These are phyloP conservation scores for Sipha flava DNA, from an alignment of 1,140 invertebrate species.

Conservation along the genomic window DNA sequence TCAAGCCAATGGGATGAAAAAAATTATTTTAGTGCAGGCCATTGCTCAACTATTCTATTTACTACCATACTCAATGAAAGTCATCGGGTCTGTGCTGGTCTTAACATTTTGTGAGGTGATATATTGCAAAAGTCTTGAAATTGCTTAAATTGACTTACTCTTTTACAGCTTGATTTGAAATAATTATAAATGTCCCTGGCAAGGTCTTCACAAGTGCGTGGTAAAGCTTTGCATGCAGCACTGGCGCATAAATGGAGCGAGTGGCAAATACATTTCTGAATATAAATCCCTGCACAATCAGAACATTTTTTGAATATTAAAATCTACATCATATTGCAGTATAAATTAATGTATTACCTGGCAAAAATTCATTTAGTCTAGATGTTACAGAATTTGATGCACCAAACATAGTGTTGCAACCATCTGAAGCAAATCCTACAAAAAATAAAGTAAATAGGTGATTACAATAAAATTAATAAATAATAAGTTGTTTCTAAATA, in stretches of 20 bases:
- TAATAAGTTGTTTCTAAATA: background rate
- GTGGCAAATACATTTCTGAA: constrained; percentile 37
- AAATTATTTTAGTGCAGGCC: background rate
- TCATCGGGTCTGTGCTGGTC: background rate
- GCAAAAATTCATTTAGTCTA: constrained; percentile 34
- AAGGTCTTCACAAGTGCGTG: background rate
- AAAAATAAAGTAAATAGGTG: background rate
- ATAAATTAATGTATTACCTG: background rate
- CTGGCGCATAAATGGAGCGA: constrained; percentile 30
- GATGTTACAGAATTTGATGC: constrained; percentile 41
- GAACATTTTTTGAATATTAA: background rate
- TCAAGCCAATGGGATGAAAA: background rate
- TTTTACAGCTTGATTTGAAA: constrained; percentile 29
- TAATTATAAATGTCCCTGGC: constrained; percentile 30
- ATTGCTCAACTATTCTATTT: background rate
- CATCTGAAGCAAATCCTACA: constrained; percentile 43
- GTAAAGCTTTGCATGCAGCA: constrained; percentile 25
- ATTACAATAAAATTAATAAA: background rate
- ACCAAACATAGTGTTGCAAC: constrained; percentile 43
- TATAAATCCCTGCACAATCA: background rate
- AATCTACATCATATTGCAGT: background rate
- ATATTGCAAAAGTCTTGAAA: background rate
- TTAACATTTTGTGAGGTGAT: constrained; percentile 6
- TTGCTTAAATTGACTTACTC: background rate
- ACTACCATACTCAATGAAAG: constrained; percentile 2